Evolutionary conservation across 2,113 vertebrate species (phyloP).

Genomic region (Tapirus terrestris): DNA sequence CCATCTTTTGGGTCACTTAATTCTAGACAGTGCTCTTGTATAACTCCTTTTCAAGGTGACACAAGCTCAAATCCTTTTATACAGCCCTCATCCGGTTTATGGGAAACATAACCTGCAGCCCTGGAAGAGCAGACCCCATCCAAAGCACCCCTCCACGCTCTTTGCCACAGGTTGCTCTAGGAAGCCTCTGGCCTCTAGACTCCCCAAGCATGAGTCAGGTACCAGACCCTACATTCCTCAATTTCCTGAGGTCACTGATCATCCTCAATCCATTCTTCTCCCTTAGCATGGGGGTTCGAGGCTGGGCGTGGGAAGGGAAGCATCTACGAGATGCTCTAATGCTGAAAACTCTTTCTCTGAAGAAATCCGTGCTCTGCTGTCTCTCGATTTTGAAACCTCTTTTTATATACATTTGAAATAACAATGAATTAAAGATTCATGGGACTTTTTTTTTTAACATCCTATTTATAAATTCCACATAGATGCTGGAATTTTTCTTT

Average conservation of each 20-base stretch:
- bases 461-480: background rate
- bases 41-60: background rate
- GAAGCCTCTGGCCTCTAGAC: background rate
- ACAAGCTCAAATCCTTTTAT: background rate
- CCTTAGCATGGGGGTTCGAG: background rate
- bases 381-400: background rate
- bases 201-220: too few relatives aligned
- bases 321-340: background rate
- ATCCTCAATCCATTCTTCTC: background rate
- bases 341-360: background rate
- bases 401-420: background rate
- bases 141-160: background rate
- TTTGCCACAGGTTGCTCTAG: background rate
- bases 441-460: background rate
- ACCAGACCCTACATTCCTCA: background rate
- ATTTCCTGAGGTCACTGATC: background rate
- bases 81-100: background rate
- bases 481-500: background rate
- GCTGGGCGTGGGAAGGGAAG: background rate
- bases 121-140: background rate
- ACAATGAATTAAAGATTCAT: background rate
- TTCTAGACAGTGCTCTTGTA: background rate
- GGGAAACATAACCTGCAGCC: background rate
- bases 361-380: background rate
- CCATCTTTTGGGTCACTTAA: background rate